Base-by-base conservation (phyloP, 2,113 vertebrate genomes). In the Lepus americanus region DNA sequence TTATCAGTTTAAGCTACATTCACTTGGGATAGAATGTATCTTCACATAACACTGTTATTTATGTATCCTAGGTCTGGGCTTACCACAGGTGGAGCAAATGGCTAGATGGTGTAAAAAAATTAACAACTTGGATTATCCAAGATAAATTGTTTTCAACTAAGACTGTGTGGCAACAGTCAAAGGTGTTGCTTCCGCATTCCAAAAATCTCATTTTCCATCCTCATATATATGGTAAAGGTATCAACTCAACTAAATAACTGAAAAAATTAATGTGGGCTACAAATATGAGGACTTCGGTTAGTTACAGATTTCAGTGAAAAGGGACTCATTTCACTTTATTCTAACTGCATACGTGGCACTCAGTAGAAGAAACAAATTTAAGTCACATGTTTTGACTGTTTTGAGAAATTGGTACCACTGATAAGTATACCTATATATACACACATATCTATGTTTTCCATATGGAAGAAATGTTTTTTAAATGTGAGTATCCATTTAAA, bases 381-480 rank as follows among this genome's bases (percentile, higher is more conserved):
- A 83, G 82, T 92, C 72, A 94, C 61, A 79, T 73, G 51, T 84
- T 94, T 63, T 93, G 87, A 89, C 73, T 53, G 27, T 53, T 77
- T 84, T 5, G 78, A 17, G 89, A 96, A 85, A 82, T 94, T 33
- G 77, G 70, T 83, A 69, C 33, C 81, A 55, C n/a, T 19, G 64
- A 31, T 31, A 90, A 79, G 63, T 66, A 76, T 10, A 61, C 49
- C 61, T 51, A 33, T 25, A 89, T 17, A 93, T 2, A 55, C 14
- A 85, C 25, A 63, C 1, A 27, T 66, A 49, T 49, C 39, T 77
- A 53, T 70, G 63, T 87, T 36, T 93, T 59, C 66, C 92, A 70
- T 73, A 86, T 33, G 90, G 85, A 16, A 78, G 70, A 76, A 55
- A 16, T 76, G 51, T n/a, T 96, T 94, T 78, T 72, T 59, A 73